Base-by-base conservation (phyloP, 2,888 invertebrate genomes). In the Idaea aversata region DNA sequence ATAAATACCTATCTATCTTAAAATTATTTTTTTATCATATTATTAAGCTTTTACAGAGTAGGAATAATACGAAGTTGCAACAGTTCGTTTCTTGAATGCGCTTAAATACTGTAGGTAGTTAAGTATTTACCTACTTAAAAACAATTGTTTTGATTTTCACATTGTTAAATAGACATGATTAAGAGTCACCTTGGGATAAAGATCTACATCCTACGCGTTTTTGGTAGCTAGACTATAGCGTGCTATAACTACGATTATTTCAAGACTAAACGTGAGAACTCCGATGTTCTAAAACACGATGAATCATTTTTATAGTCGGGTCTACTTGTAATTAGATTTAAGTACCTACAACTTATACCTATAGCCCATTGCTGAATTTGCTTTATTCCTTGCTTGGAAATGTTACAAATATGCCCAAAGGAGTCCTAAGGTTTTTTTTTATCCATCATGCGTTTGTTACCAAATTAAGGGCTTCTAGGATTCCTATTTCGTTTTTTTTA, bases 141-240 rank as follows among this genome's bases (percentile, higher is more conserved):
- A 61, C 69, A 57, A 74, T 74, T 72, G 73, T 72, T 69, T 60
- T 34, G 16, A 16, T 16, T 64, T 74, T 72, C 74, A 64, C 74
- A 74, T 72, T 66, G 67, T 66, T 66, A 69, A 25, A 15, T 59
- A 63, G 61, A 67, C 69, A 72, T 72, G 72, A 72, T 72, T 72
- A 66, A 67, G 68, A 57, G 63, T 73, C 70, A 70, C 73, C 73
- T 73, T 73, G 73, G 70, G 69, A 71, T 72, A 69, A 59, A n/a
- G 65, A 70, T 70, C 70, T 69, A 66, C 64, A 66, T 70, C 63
- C 64, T 65, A 67, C 69, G 65, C 59, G 34, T 59, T 16, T 25
- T 59, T 25, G 34, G 13, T 59, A 59, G 25, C 25, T 25, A 25
- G 25, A 25, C 25, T 25, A 25, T 25, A 25, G 25, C 25, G 25